These are phyloP conservation scores for Drosophila anomelani DNA, from an alignment of 2,888 invertebrate species.

Conservation along the genomic window DNA sequence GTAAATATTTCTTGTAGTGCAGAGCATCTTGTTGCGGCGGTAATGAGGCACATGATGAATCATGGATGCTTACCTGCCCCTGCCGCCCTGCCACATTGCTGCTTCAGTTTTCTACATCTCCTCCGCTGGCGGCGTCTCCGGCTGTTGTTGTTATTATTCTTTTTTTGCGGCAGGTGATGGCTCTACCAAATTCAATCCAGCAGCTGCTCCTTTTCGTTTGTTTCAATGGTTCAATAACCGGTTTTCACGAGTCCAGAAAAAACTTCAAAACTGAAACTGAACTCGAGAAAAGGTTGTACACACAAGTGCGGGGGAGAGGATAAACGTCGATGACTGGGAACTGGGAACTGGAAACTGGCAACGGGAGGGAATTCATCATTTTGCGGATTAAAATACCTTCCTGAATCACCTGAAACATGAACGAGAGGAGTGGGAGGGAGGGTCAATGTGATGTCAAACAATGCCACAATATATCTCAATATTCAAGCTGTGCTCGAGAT, in stretches of 20 bases:
- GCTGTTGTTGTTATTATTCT: constrained; percentile 29
- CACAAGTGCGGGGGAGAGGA: constrained; percentile 6
- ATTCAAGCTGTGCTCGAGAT: background rate
- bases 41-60: constrained; percentile 64
- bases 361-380: constrained; percentile 15
- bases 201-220: constrained; percentile 39
- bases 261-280: constrained; percentile 4
- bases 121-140: constrained; percentile 20
- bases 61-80: constrained; percentile 63
- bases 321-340: background rate
- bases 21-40: constrained; percentile 51
- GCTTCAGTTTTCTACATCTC: constrained; percentile 1
- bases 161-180: constrained; percentile 36
- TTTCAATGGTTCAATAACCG: constrained; percentile 23
- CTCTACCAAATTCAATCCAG: constrained; percentile 21
- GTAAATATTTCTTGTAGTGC: constrained; percentile 9
- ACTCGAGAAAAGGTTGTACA: constrained; percentile 7
- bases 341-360: background rate
- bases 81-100: constrained; percentile 5
- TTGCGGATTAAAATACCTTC: constrained; percentile 21
- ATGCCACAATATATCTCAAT: background rate
- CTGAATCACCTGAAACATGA: constrained; percentile 21
- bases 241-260: constrained; percentile 16
- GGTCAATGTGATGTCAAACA: constrained; percentile 13
- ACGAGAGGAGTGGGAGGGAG: background rate